Base-by-base conservation (phyloP, 2,113 vertebrate genomes). In the Gambusia affinis region DNA sequence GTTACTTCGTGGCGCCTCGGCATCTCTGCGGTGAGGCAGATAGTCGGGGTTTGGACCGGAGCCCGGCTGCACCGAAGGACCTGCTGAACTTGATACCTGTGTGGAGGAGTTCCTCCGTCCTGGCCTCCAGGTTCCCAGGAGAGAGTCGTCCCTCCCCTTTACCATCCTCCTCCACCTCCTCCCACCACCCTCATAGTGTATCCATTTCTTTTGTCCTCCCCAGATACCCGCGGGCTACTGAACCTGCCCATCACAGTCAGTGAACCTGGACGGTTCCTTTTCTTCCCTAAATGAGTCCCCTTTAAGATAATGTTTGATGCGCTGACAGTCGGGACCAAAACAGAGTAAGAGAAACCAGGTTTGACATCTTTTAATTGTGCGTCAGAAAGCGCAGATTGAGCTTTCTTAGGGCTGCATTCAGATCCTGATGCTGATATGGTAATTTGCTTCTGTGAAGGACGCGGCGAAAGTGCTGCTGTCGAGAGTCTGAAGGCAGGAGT, bases 1-100 rank as follows among this genome's bases (percentile, higher is more conserved):
- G 94, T 96, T 97, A 96, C 95, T 94, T 95, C 93, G 76, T 95
- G 96, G 97, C 94, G 94, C 96, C 96, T 95, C 92, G 89, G 88
- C 94, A 93, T 96, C 93, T 94, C 94, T 92, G 84, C 87, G 87
- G 90, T 94, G 94, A 96, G 95, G 95, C 94, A 96, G 95, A 96
- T 94, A 89, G 90, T 88, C 91, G n/a, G 94, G 94, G 92, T 91
- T 91, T 97, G 96, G 96, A 97, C 85, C 71, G 70, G 76, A 92
- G 96, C 96, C 96, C 94, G 94, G 94, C 88, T 90, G 91, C 92
- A 88, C 93, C 91, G 92, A 94, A 83, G 86, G 92, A 95, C 91
- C 94, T 93, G 91, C 92, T 93, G 92, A 96, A 97, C 85, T 89
- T 93, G 96, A 97, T 97, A 95, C 95, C 86, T 87, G 93, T 94